Evolutionary conservation across 1,140 invertebrate genomes (phyloP), one percentile per base, ranked within the genome.

Genomic region (Solenopsis fugax): DNA sequence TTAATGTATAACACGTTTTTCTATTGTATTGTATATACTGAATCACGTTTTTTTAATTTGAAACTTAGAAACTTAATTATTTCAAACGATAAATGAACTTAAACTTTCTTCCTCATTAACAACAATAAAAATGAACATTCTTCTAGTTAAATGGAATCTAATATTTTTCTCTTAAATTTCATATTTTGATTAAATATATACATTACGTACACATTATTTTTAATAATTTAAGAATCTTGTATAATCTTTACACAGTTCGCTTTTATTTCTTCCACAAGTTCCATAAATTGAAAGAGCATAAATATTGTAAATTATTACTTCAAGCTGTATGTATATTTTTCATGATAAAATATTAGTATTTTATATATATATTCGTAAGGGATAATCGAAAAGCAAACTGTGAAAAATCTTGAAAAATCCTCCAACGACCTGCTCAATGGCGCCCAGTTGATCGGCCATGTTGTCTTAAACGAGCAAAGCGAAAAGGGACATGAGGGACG

Each of bases 391-490:
- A 80, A 65, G 34, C 12, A n/a, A 80, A 50, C 50, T 37, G 41
- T 60, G 24, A 62, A 62, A 60, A 50, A 18, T 62, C 41, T 60
- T 73, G 72, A 84, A 75, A 84, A 84, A 75, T 84, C 4, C 29
- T 75, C 54, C 41, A 34, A 73, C 67, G 34, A 75, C 69, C 60
- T 72, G 69, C n/a, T 84, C 80, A 84, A 84, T 84, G 80, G 80
- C 80, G 80, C 80, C 69, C 69, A 9, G 69, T 77, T 85, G 87
- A 87, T 90, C 93, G 89, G 93, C 93, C 93, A 94, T 94, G 92
- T 92, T 94, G 92, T 72, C 86, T 81, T 85, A 67, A 54, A 69
- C 64, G 86, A 84, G 64, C 60, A 80, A 58, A 50, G 77, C 76
- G 88, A 90, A 85, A 64, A 90, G 71, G 69, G 71, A 64, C 85